These are phyloP conservation scores for Gymnorhina tibicen DNA, from an alignment of 2,113 vertebrate genomes.

Conservation along the genomic window DNA sequence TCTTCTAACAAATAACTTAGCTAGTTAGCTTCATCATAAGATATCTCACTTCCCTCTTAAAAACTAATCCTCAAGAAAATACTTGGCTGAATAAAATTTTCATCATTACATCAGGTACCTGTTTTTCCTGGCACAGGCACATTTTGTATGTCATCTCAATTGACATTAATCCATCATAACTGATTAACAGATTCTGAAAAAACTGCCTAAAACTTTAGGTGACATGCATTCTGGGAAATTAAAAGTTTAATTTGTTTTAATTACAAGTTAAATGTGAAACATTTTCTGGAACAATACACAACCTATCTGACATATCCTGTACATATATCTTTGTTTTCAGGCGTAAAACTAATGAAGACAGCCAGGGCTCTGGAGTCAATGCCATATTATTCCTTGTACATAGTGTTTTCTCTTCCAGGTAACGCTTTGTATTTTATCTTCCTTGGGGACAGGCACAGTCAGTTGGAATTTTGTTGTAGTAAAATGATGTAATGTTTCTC, in stretches of 20 bases:
- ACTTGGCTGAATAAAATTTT: background rate
- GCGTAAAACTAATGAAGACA: background rate
- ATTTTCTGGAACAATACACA: background rate
- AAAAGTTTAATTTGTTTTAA: background rate
- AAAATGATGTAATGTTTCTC: background rate
- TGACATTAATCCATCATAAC: background rate
- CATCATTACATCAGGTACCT: background rate
- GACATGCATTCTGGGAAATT: background rate
- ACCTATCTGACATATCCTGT: background rate
- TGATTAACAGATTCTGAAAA: background rate
- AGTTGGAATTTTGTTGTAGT: background rate
- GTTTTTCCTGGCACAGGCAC: background rate
- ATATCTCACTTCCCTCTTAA: background rate
- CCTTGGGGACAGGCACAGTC: background rate
- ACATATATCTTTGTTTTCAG: constrained; percentile 41
- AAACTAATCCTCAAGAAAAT: background rate
- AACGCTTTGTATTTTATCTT: background rate
- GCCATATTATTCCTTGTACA: constrained; percentile 60
- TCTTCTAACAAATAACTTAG: background rate
- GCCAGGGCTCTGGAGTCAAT: constrained; percentile 40
- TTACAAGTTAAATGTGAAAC: background rate
- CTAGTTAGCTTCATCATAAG: background rate
- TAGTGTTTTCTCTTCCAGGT: constrained; percentile 46
- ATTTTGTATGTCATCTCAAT: background rate
- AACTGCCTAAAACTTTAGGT: background rate